phyloP scores from a whole-genome alignment of 2,888 invertebrate genomes.

The Melinopterus prodromus region DNA sequence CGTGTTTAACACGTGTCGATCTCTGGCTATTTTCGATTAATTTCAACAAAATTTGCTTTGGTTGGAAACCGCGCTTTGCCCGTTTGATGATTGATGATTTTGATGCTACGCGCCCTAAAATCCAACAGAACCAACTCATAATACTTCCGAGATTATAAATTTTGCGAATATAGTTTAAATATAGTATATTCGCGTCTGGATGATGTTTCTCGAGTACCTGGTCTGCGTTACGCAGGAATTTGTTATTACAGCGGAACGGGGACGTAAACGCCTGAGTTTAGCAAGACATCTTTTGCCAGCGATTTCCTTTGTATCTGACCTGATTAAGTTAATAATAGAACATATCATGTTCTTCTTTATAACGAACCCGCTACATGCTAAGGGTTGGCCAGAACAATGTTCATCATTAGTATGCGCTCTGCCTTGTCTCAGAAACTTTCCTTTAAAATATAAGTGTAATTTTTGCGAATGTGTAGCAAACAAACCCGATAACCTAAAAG shows the following conservation, averaged over 20 bases:
- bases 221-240: background rate
- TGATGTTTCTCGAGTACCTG: background rate
- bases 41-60: background rate
- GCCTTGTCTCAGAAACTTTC: too few species aligned
- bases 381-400: too few species aligned
- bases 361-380: too few species aligned
- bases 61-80: background rate
- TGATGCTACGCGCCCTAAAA: background rate
- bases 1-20: background rate
- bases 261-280: background rate
- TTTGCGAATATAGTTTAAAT: conserved; percentile 4
- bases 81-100: conserved; percentile 6
- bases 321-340: background rate
- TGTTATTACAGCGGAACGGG: background rate
- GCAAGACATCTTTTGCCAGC: background rate
- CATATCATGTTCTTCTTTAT: too few species aligned
- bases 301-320: background rate
- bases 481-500: too few species aligned
- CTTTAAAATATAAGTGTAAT: too few species aligned
- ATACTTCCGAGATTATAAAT: background rate
- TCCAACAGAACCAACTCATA: background rate
- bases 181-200: background rate
- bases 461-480: too few species aligned
- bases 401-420: too few species aligned
- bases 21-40: background rate